phyloP scores from a whole-genome alignment of 2,888 invertebrate genomes.

The Thymelicus acteon region DNA sequence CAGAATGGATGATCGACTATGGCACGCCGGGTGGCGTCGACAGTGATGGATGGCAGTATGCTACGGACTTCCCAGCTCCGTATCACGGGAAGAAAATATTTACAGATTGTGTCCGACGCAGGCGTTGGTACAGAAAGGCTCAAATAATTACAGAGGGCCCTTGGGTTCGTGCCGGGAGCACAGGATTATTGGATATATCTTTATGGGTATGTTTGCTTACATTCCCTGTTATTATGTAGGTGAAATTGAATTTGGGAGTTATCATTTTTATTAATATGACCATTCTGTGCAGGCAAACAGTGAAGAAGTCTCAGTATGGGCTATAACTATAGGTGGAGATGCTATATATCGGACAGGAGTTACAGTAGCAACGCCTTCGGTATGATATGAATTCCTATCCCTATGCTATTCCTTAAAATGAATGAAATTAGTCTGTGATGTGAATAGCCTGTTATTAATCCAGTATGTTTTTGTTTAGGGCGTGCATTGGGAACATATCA shows the following conservation, averaged over 20 bases:
- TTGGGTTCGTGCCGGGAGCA: conserved; percentile 94
- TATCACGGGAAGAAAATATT: conserved; percentile 94
- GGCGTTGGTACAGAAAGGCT: conserved; percentile 93
- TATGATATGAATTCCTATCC: conserved; percentile 62
- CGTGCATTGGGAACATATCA: conserved; percentile 91
- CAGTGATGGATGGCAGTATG: conserved; percentile 97
- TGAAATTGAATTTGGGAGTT: too few relatives aligned
- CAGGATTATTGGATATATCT: conserved; percentile 92
- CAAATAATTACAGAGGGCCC: conserved; percentile 93
- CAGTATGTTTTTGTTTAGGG: conserved; percentile 79
- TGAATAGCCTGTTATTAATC: too few relatives aligned
- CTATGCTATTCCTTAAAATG: neutral
- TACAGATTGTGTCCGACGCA: conserved; percentile 94
- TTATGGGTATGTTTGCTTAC: conserved; percentile 83
- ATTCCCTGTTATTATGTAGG: neutral
- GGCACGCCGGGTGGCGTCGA: conserved; percentile 95
- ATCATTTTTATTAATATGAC: neutral
- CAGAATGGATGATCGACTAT: conserved; percentile 97
- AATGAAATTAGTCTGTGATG: too few relatives aligned
- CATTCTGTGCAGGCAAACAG: conserved; percentile 57
- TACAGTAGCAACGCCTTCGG: conserved; percentile 88
- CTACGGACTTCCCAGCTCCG: conserved; percentile 94
- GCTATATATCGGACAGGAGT: conserved; percentile 93
- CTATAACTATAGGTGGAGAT: conserved; percentile 93
- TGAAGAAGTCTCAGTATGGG: conserved; percentile 89